Conservation (phyloP, 2,797 vertebrate species). For the Hydrolagus colliei region DNA sequence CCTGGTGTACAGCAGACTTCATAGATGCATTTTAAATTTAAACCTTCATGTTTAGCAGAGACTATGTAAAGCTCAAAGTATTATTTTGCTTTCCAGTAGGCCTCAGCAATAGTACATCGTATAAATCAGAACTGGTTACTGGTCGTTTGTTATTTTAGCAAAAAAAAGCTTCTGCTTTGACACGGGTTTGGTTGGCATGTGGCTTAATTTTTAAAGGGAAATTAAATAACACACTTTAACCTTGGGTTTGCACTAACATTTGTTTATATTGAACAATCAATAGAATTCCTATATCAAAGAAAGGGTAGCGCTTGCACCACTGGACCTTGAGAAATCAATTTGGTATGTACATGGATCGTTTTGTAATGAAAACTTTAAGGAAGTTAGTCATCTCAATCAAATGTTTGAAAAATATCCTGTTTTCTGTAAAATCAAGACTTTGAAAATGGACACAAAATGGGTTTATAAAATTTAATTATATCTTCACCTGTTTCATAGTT, state of each 20-base stretch:
- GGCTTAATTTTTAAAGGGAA: neutral
- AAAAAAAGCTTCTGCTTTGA: neutral
- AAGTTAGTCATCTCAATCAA: neutral
- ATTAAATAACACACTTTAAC: neutral
- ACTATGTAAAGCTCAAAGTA: neutral
- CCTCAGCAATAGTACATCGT: neutral
- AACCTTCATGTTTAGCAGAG: neutral
- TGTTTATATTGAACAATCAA: neutral
- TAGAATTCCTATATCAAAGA: neutral
- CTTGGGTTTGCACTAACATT: neutral
- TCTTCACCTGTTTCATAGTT: no score
- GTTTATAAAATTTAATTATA: no score
- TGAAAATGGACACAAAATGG: no score
- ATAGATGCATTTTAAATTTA: slow-evolving; percentile 4
- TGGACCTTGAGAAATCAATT: neutral
- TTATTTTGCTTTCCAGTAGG: neutral
- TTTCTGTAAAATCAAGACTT: no score
- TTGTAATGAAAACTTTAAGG: neutral
- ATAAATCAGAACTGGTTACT: slow-evolving; percentile 5
- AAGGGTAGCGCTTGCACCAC: neutral
- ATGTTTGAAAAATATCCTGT: no score
- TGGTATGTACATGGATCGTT: neutral
- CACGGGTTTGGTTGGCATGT: neutral
- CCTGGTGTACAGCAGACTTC: neutral
- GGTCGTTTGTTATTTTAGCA: neutral